Base-by-base conservation (phyloP, 2,888 invertebrate species). In the Xanthorhoe designata region DNA sequence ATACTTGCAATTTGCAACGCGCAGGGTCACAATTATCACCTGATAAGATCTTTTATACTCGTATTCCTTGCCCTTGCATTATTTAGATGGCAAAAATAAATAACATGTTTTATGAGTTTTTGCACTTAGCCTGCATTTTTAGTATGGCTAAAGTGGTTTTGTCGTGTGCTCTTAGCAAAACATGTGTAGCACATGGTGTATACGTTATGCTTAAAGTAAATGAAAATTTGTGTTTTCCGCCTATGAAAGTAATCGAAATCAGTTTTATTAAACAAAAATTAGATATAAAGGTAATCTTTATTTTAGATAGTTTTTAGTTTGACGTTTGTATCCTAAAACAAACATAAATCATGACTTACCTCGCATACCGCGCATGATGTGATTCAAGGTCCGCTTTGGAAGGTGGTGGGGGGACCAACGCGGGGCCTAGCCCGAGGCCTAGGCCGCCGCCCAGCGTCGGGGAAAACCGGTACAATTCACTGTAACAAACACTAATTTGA, bases 381-480 rank as follows among this genome's bases (percentile, higher is more conserved):
- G 92, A 88, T 56, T 92, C 92, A 57, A 91, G 85, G 71, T 92
- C 93, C 19, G 92, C 87, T 75, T 94, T 93, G 71, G 97, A 96
- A 66, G 97, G 96, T 89, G 98, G 98, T 66, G 97, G 96, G 73
- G 96, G 96, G 68, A 97, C 94, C 77, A 96, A 95, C 82, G 96
- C 95, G 68, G 96, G 95, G 32, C 92, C 91, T 76, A 96, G 94
- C 80, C 97, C 97, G 75, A 97, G 96, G 94, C 87, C 97, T 94
- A 87, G 95, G 81, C 85, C 96, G 94, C 81, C 96, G 94, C 94
- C 96, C 89, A 98, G 94, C 82, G 98, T 97, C 81, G 98, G 98
- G 83, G 97, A 97, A 94, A 98, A 98, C 94, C 98, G 96, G 94
- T 97, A 97, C 91, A 98, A 96, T 94, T 97, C 97, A 94, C 96